phyloP scores from a whole-genome alignment of 92 coral and sea anemone genomes.

The Parazoanthus swiftii region DNA sequence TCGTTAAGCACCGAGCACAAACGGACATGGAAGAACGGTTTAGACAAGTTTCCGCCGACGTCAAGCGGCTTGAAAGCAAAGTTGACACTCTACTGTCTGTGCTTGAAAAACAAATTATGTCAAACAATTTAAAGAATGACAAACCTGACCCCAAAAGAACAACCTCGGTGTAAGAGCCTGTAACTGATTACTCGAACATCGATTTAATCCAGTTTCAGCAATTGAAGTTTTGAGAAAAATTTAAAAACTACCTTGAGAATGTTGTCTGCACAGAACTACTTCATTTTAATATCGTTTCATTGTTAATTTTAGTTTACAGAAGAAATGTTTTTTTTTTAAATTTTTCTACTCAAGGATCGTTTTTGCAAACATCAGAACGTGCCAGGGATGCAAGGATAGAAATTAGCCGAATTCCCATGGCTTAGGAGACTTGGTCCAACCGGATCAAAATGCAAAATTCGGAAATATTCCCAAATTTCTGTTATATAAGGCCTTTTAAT shows the following conservation, averaged over 20 bases:
- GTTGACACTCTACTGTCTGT: constrained; percentile 69
- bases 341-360: no score
- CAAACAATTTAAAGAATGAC: background rate
- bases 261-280: background rate
- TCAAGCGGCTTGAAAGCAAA: constrained; percentile 76
- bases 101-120: constrained; percentile 41
- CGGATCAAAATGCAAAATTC: no score
- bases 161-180: background rate
- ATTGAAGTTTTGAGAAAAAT: background rate
- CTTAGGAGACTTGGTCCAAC: no score
- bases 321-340: no score
- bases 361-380: no score
- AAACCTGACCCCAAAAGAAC: constrained; percentile 1
- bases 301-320: background rate
- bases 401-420: no score
- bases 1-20: constrained; percentile 24
- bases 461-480: no score
- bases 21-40: constrained; percentile 62
- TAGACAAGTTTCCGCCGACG: constrained; percentile 65
- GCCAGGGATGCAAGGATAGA: no score
- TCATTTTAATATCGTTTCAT: background rate
- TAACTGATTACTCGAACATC: background rate
- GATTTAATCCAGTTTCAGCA: background rate
- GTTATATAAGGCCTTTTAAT: no score
- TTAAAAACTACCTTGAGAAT: background rate